These are phyloP conservation scores for Anarhynchus alexandrinus DNA, from an alignment of 2,113 vertebrate genomes.

Conservation along the genomic window DNA sequence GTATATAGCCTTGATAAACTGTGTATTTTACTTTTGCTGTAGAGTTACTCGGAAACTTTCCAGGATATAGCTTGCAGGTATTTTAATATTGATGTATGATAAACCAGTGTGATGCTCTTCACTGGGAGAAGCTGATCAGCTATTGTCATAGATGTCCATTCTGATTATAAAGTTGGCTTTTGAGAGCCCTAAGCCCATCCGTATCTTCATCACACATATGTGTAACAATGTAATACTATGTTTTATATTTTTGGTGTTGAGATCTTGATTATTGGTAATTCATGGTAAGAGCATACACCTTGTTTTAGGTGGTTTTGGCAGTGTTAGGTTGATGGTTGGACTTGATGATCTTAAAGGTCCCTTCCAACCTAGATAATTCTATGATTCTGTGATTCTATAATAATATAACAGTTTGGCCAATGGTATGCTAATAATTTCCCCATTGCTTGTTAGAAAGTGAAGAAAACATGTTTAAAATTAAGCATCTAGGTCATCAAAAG, in stretches of 20 bases:
- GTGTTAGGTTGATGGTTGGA: too few relatives aligned
- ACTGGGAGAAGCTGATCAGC: not conserved
- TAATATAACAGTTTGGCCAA: not conserved
- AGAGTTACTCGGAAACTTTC: not conserved
- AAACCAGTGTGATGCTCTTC: not conserved
- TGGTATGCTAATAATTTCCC: not conserved
- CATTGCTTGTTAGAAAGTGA: not conserved
- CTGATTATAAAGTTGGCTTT: not conserved
- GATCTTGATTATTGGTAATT: not conserved
- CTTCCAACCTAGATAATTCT: too few relatives aligned
- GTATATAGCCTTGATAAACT: not conserved
- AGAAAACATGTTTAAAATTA: not conserved
- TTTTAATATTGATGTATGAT: not conserved
- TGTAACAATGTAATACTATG: not conserved
- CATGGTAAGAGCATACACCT: not conserved
- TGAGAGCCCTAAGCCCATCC: not conserved
- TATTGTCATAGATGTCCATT: not conserved
- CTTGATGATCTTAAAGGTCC: too few relatives aligned
- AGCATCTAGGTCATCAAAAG: not conserved
- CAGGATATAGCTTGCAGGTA: not conserved
- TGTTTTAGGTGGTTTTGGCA: not conserved
- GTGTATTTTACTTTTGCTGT: not conserved
- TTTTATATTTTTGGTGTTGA: not conserved
- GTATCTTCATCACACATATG: not conserved
- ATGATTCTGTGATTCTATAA: too few relatives aligned